phyloP scores from a whole-genome alignment of 2,113 vertebrate species.

The Apus apus region DNA sequence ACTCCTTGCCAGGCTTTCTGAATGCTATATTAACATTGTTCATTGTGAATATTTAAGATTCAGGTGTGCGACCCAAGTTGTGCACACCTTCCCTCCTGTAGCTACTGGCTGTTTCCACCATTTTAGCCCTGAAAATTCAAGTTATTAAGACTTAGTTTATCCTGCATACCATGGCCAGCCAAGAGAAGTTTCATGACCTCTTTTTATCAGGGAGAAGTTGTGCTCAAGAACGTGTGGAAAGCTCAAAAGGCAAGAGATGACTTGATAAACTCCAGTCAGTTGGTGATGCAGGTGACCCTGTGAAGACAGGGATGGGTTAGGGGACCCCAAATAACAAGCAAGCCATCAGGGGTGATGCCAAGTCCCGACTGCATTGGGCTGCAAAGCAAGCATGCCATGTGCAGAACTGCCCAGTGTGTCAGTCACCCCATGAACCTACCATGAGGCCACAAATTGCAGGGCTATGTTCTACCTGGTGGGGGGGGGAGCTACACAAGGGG shows the following conservation, averaged over 20 bases:
- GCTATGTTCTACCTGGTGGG: background rate
- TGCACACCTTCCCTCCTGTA: background rate
- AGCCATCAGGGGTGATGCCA: background rate
- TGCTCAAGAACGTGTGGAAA: background rate
- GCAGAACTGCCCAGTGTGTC: too few relatives aligned
- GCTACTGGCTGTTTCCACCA: background rate
- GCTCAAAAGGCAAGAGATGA: background rate
- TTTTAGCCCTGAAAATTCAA: background rate
- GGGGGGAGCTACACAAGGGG: background rate
- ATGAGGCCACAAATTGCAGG: fast-evolving
- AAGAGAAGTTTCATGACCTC: background rate
- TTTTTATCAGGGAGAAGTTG: background rate
- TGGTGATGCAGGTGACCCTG: background rate
- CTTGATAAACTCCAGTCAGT: background rate
- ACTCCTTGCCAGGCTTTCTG: background rate
- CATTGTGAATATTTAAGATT: background rate
- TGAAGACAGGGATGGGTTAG: background rate
- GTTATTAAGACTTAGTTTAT: background rate
- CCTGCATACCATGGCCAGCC: background rate
- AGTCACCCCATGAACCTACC: background rate
- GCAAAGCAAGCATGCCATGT: background rate
- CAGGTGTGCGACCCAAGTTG: background rate
- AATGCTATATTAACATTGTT: background rate
- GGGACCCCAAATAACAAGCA: background rate
- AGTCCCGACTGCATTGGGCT: background rate